A percentile compares a stretch with the other conserved stretches of the same genome.
phyloP scores from a whole-genome alignment of 2,113 vertebrate genomes.

The Periophthalmodon schlosseri region DNA sequence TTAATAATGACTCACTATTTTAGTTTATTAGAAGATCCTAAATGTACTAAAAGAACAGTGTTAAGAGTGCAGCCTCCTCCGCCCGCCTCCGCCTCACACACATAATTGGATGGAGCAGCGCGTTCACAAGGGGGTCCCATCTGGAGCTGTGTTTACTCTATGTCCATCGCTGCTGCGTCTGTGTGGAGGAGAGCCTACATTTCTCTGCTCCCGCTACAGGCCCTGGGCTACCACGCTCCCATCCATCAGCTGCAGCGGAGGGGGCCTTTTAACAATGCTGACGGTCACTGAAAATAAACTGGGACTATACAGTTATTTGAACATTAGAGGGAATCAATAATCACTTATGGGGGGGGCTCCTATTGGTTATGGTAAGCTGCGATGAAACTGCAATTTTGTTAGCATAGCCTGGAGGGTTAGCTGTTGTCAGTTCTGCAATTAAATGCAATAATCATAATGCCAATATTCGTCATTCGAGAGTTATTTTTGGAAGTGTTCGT shows the following conservation, averaged over 20 bases:
- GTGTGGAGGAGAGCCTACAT: conserved; percentile 65
- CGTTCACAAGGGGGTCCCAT: conserved; percentile 69
- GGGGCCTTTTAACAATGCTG: conserved; percentile 79
- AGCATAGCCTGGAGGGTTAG: conserved; percentile 50
- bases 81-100: conserved; percentile 26
- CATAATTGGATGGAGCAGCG: conserved; percentile 58
- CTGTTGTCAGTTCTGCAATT: not conserved
- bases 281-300: conserved; percentile 59
- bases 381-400: conserved; percentile 70
- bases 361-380: conserved; percentile 65
- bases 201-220: conserved; percentile 66
- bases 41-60: not conserved
- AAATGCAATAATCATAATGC: not conserved
- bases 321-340: conserved; percentile 78
- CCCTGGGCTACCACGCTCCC: conserved; percentile 66
- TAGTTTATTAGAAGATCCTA: not conserved
- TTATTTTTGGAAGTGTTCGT: not conserved
- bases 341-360: conserved; percentile 49
- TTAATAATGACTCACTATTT: not conserved
- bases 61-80: conserved; percentile 29
- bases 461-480: not conserved
- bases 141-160: conserved; percentile 64
- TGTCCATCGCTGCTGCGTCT: conserved; percentile 29
- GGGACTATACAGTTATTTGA: conserved; percentile 78
- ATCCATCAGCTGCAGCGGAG: conserved; percentile 71